These are phyloP conservation scores for Eudasyphora cyanicolor DNA, from an alignment of 2,888 invertebrate species.

Conservation along the genomic window DNA sequence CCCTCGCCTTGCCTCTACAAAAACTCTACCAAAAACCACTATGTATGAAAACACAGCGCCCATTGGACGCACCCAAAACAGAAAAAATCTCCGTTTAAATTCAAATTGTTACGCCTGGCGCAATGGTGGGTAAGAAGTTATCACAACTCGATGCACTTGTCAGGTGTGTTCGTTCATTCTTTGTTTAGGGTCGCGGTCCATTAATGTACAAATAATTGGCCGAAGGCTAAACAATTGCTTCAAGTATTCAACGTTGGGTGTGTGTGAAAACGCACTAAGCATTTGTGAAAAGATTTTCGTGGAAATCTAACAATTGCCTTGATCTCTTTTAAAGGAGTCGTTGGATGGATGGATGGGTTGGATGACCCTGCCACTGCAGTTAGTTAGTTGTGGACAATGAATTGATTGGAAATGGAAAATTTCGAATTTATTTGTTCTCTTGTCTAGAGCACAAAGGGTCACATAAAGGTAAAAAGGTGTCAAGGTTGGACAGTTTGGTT, in stretches of 20 bases:
- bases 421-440: neutral
- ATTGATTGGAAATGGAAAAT: neutral
- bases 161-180: neutral
- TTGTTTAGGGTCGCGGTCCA: slow-evolving; percentile 9
- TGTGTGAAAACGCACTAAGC: neutral
- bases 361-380: neutral
- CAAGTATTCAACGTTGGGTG: no score
- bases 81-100: slow-evolving; percentile 16
- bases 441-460: neutral
- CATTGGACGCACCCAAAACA: neutral
- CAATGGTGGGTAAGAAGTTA: neutral
- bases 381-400: neutral
- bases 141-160: neutral
- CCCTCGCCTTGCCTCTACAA: neutral
- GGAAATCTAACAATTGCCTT: neutral
- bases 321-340: neutral
- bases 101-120: neutral
- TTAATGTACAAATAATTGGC: neutral
- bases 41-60: neutral
- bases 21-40: neutral
- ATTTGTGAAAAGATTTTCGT: neutral
- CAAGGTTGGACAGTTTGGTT: no score
- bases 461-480: no score
- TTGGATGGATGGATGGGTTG: no score
- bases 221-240: neutral